phyloP scores from a whole-genome alignment of 2,888 invertebrate genomes.

The Pharmacophagus antenor region DNA sequence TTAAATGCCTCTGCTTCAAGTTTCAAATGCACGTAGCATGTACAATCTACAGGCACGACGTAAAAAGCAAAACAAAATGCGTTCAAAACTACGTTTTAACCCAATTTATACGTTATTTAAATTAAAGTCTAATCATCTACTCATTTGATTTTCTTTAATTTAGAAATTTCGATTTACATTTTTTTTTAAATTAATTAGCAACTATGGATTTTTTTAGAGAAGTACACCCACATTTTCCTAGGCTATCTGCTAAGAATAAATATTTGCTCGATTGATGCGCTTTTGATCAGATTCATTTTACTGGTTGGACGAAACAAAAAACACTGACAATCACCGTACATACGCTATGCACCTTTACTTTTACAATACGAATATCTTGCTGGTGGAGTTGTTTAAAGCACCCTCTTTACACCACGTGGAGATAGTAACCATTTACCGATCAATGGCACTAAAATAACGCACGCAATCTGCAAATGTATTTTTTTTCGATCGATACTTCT shows the following conservation, averaged over 20 bases:
- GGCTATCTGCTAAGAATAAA: no score
- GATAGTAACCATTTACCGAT: constrained; percentile 66
- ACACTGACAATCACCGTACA: constrained; percentile 1
- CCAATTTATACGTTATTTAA: not conserved
- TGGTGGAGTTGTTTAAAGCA: constrained; percentile 52
- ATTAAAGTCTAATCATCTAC: constrained; percentile 1
- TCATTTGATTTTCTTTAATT: no score
- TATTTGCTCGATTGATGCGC: no score
- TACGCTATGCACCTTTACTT: constrained; percentile 56
- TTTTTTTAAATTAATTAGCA: no score
- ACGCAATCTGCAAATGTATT: constrained; percentile 42
- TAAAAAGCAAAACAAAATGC: not conserved
- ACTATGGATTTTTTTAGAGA: no score
- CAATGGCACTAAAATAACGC: constrained; percentile 70
- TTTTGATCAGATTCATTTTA: no score
- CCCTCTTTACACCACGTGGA: constrained; percentile 57
- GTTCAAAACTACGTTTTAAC: not conserved
- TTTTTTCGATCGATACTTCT: not conserved
- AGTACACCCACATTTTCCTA: no score
- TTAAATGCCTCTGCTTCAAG: constrained; percentile 62
- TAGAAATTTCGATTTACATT: no score
- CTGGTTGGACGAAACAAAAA: not conserved
- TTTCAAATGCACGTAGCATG: constrained; percentile 53
- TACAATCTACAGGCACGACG: constrained; percentile 40
- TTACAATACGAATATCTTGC: constrained; percentile 51